These are phyloP conservation scores for Tortricodes alternella DNA, from an alignment of 2,888 invertebrate species.

Conservation along the genomic window DNA sequence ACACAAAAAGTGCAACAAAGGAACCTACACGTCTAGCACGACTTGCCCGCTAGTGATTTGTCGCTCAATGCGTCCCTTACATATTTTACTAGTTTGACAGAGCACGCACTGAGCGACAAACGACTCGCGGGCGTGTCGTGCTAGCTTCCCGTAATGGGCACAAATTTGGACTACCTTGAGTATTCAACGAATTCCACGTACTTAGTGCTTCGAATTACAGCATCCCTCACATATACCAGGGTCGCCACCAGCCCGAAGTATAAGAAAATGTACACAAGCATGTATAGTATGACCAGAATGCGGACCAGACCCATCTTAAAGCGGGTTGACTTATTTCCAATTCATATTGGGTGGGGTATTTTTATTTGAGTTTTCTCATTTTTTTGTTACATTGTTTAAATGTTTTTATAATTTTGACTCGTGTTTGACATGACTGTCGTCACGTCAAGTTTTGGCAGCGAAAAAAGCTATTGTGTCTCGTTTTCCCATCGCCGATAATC, in stretches of 20 bases:
- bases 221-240: constrained; percentile 62
- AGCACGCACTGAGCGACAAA: too few species aligned
- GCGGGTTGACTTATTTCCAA: not conserved
- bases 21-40: too few species aligned
- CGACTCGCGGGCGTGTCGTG: too few species aligned
- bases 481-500: too few species aligned
- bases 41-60: too few species aligned
- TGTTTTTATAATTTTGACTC: not conserved
- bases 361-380: not conserved
- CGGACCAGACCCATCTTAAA: constrained; percentile 62
- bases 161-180: not conserved
- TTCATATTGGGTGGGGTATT: not conserved
- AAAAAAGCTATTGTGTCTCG: too few species aligned
- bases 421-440: not conserved
- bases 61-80: too few species aligned
- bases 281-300: constrained; percentile 56
- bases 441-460: too few species aligned
- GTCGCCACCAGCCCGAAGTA: constrained; percentile 64
- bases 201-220: constrained; percentile 47
- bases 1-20: too few species aligned
- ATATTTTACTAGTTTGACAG: too few species aligned
- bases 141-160: too few species aligned
- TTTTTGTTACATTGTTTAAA: not conserved
- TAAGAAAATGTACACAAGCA: constrained; percentile 55
- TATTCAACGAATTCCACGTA: constrained; percentile 42